Conservation (phyloP, 2,113 vertebrate species). For the Typhlomys cinereus region DNA sequence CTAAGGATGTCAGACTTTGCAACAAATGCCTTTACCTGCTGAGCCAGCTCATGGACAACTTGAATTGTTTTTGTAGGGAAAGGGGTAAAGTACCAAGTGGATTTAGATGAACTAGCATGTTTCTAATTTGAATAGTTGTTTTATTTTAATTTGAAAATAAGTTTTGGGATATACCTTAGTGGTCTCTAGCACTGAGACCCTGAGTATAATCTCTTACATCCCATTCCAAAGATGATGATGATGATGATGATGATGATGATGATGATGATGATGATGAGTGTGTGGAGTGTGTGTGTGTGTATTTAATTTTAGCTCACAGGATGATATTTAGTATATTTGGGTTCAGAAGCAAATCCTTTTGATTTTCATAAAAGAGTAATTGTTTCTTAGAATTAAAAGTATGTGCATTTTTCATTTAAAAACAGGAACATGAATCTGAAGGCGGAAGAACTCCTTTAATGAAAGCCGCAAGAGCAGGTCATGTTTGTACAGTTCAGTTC, state of each 20-base stretch:
- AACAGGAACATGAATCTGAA: constrained; percentile 98
- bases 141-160: not conserved
- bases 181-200: not conserved
- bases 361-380: constrained; percentile 12
- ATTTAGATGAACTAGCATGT: not conserved
- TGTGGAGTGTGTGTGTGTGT: not conserved
- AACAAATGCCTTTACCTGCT: no score
- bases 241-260: no score
- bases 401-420: constrained; percentile 49
- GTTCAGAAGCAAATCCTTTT: constrained; percentile 36
- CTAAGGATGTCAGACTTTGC: no score
- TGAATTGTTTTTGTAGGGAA: not conserved
- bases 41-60: no score
- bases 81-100: not conserved
- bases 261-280: no score
- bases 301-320: constrained; percentile 26
- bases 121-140: constrained; percentile 11
- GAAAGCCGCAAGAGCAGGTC: constrained; percentile 99
- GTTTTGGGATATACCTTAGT: not conserved
- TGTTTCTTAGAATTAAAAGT: constrained; percentile 1
- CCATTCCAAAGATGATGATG: not conserved
- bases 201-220: not conserved
- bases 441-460: constrained; percentile 98
- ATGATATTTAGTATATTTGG: constrained; percentile 33
- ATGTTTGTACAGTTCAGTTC: constrained; percentile 99